Percentiles rank a stretch among this genome's conserved stretches.
These are phyloP conservation scores for Steatornis caripensis DNA, from an alignment of 2,113 vertebrate species.

Conservation along the genomic window DNA sequence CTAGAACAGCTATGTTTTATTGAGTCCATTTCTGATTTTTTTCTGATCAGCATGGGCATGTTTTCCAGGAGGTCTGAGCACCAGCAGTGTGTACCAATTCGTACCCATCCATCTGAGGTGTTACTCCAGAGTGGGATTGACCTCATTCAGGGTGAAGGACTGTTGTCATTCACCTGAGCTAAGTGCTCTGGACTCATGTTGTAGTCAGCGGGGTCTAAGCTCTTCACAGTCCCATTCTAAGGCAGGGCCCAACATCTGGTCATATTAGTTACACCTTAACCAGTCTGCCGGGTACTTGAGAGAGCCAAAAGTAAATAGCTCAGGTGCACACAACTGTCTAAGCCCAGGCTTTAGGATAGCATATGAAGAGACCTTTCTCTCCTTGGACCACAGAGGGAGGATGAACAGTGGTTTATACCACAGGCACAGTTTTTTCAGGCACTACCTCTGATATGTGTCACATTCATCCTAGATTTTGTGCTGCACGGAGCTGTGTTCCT, in stretches of 20 bases:
- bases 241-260: background rate
- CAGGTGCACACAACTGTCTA: background rate
- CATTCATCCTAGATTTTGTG: background rate
- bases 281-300: background rate
- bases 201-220: too few relatives aligned
- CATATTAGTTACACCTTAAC: background rate
- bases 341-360: background rate
- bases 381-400: background rate
- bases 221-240: background rate
- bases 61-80: constrained; percentile 8
- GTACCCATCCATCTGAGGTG: background rate
- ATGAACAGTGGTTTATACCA: background rate
- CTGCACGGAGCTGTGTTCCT: background rate
- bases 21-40: background rate
- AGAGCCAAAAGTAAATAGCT: background rate
- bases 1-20: background rate
- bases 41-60: background rate
- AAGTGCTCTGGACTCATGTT: background rate
- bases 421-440: background rate
- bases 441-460: background rate
- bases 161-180: background rate
- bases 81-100: background rate
- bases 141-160: background rate
- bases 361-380: background rate
- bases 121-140: background rate